Conservation (phyloP, 2,113 vertebrate species). For the Macrotis lagotis region DNA sequence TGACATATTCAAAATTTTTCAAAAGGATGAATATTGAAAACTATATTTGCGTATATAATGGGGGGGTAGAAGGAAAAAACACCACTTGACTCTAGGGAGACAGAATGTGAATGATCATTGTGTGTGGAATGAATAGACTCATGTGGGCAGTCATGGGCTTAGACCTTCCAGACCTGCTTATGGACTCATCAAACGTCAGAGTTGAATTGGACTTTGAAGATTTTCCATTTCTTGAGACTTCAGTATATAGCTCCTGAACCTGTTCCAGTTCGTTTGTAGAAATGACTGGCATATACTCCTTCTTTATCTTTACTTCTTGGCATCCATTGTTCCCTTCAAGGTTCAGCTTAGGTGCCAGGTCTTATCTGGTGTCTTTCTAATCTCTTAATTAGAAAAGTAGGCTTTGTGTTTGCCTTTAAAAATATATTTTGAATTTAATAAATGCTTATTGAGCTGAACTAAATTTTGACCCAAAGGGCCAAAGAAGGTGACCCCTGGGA, state of each 20-base stretch:
- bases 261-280: neutral
- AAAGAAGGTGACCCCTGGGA: neutral
- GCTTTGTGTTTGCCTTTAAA: neutral
- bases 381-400: neutral
- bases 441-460: neutral
- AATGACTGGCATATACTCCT: neutral
- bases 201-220: neutral
- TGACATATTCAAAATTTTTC: too few relatives aligned
- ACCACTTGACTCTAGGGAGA: constrained; percentile 31
- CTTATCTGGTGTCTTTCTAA: neutral
- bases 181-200: neutral
- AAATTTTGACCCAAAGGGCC: too few relatives aligned
- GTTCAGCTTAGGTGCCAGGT: neutral
- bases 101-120: constrained; percentile 14
- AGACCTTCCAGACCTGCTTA: neutral
- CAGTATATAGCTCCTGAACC: neutral
- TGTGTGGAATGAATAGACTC: neutral
- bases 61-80: too few relatives aligned
- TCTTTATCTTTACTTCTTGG: neutral
- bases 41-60: too few relatives aligned
- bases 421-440: neutral
- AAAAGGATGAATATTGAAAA: too few relatives aligned
- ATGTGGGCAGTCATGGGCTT: neutral
- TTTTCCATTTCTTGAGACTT: neutral
- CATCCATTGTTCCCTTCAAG: neutral